Percentiles rank a stretch among this genome's conserved stretches.
Conservation (phyloP, 2,888 invertebrate genomes). For the Agonum fuliginosum region DNA sequence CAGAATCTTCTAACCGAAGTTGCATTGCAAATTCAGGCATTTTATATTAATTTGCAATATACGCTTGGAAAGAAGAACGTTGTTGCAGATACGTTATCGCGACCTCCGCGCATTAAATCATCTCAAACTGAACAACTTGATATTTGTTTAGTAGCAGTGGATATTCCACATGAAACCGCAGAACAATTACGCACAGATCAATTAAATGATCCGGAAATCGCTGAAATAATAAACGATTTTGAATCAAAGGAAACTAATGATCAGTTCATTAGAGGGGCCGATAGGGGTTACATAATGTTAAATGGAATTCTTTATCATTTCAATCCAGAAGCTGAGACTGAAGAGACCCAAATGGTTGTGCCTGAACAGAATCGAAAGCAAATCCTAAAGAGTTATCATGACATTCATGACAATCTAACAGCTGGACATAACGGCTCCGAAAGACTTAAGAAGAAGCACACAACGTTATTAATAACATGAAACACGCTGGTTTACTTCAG, state of each 20-base stretch:
- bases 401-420: conserved; percentile 72
- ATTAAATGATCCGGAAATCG: conserved; percentile 62
- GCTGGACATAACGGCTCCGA: conserved; percentile 67
- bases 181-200: conserved; percentile 61
- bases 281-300: conserved; percentile 48
- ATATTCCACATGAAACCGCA: conserved; percentile 56
- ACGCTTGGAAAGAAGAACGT: conserved; percentile 69
- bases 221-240: conserved; percentile 63
- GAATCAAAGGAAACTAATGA: conserved; percentile 51
- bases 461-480: conserved; percentile 47
- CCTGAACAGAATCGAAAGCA: conserved; percentile 61
- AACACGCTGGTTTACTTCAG: conserved; percentile 57
- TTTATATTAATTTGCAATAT: conserved; percentile 69
- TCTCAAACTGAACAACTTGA: conserved; percentile 22
- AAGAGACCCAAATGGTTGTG: conserved; percentile 61
- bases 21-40: conserved; percentile 70
- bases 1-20: conserved; percentile 4
- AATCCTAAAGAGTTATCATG: conserved; percentile 65
- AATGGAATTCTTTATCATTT: conserved; percentile 60
- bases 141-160: conserved; percentile 53
- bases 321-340: conserved; percentile 34
- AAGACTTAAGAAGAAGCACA: too few relatives aligned
- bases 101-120: conserved; percentile 63
- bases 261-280: conserved; percentile 26
- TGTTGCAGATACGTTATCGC: conserved; percentile 69